Evolutionary conservation across 2,797 vertebrate species (phyloP).

Genomic region (Alauda arvensis): DNA sequence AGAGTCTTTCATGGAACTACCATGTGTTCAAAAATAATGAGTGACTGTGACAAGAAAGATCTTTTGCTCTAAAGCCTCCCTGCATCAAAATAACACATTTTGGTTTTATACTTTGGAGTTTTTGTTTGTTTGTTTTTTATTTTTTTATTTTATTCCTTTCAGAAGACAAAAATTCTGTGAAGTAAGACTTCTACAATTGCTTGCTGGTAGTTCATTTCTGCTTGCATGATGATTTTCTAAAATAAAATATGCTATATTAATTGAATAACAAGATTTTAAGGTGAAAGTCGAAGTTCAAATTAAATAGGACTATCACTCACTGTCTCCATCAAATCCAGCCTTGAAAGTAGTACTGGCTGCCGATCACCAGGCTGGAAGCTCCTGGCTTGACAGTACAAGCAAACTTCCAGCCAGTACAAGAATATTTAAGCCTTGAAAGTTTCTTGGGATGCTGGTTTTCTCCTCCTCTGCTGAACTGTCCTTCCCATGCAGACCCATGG

Average conservation of each 20-base stretch:
- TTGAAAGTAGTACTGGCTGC: background rate
- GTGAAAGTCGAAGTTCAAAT: background rate
- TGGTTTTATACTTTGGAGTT: rapidly evolving
- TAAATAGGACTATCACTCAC: background rate
- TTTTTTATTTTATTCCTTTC: background rate
- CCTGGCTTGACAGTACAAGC: background rate
- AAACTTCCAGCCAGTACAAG: background rate
- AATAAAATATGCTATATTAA: background rate
- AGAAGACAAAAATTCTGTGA: background rate
- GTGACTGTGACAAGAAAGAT: background rate
- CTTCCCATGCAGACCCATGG: background rate
- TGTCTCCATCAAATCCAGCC: background rate
- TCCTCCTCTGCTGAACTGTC: background rate
- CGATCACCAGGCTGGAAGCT: background rate
- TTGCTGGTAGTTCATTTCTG: background rate
- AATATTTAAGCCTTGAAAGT: background rate
- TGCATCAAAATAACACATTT: background rate
- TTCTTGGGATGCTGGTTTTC: background rate
- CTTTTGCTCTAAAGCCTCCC: background rate
- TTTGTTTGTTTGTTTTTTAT: background rate
- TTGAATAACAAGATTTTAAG: background rate
- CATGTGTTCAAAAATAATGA: background rate
- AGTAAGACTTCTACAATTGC: background rate
- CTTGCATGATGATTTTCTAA: background rate
- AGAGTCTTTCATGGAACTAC: background rate